phyloP scores from a whole-genome alignment of 1,140 invertebrate genomes.

The Cryptotermes secundus region DNA sequence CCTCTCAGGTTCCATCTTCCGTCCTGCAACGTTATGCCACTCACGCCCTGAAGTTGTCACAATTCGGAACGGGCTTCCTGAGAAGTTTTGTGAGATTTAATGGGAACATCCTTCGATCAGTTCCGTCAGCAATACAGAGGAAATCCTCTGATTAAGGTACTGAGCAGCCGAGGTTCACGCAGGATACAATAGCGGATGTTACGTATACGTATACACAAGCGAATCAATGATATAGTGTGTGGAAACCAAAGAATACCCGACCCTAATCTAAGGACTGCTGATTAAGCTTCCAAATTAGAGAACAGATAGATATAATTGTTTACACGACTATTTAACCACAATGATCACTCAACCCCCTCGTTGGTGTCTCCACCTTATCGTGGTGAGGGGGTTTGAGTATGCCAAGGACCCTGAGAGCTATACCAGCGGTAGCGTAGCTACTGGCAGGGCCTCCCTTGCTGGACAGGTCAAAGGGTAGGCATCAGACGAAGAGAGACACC shows the following conservation, averaged over 20 bases:
- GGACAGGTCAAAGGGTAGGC: no score
- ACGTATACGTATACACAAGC: not conserved
- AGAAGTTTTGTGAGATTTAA: not conserved
- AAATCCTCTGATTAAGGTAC: constrained; percentile 10
- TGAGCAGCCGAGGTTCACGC: no score
- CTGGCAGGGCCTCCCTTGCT: no score
- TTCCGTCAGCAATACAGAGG: not conserved
- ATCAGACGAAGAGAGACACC: no score
- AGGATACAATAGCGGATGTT: not conserved
- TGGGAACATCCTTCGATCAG: not conserved
- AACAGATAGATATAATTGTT: not conserved
- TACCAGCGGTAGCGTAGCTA: no score
- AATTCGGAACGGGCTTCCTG: no score
- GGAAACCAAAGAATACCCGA: not conserved
- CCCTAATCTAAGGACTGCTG: not conserved
- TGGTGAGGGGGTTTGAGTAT: no score
- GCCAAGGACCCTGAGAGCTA: no score
- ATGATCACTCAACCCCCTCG: not conserved
- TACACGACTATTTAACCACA: not conserved
- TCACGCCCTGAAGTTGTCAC: not conserved
- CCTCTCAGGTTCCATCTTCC: no score
- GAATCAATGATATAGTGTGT: not conserved
- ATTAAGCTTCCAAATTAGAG: not conserved
- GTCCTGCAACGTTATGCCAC: not conserved
- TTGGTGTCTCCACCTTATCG: no score